Percentiles rank a stretch among this genome's conserved stretches.
These are phyloP conservation scores for Cepaea hortensis DNA, from an alignment of 2,888 invertebrate genomes.

Conservation along the genomic window DNA sequence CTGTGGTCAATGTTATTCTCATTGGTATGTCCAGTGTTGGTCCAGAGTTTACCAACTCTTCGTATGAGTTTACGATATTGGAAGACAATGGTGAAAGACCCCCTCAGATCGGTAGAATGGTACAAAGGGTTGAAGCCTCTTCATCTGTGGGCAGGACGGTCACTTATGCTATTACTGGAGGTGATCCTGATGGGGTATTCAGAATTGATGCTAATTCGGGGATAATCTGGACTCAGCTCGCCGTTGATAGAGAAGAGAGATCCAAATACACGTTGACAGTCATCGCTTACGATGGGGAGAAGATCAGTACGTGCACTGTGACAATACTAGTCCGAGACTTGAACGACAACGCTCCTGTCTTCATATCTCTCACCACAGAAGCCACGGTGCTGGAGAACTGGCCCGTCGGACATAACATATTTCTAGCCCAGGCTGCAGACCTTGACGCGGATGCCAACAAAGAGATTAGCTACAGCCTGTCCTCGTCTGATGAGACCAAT, in stretches of 20 bases:
- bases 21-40: constrained; percentile 57
- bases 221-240: constrained; percentile 85
- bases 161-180: constrained; percentile 82
- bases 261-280: constrained; percentile 86
- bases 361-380: constrained; percentile 73
- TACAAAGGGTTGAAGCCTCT: constrained; percentile 83
- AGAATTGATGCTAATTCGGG: constrained; percentile 88
- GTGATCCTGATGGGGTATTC: constrained; percentile 87
- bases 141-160: constrained; percentile 53
- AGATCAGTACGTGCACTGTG: constrained; percentile 87
- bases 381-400: constrained; percentile 89
- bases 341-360: constrained; percentile 91
- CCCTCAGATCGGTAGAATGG: constrained; percentile 82
- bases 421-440: constrained; percentile 90
- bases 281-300: constrained; percentile 86
- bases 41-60: constrained; percentile 73
- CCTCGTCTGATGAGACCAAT: constrained; percentile 81
- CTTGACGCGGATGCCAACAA: constrained; percentile 92
- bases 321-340: constrained; percentile 89
- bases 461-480: constrained; percentile 87
- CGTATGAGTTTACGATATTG: constrained; percentile 86
- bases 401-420: constrained; percentile 94
- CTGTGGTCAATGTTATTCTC: constrained; percentile 65
- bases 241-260: constrained; percentile 89
- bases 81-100: constrained; percentile 86